Evolutionary conservation across 2,113 vertebrate genomes (phyloP), one percentile per base, ranked within the genome.

Genomic region (Odocoileus hemionus): DNA sequence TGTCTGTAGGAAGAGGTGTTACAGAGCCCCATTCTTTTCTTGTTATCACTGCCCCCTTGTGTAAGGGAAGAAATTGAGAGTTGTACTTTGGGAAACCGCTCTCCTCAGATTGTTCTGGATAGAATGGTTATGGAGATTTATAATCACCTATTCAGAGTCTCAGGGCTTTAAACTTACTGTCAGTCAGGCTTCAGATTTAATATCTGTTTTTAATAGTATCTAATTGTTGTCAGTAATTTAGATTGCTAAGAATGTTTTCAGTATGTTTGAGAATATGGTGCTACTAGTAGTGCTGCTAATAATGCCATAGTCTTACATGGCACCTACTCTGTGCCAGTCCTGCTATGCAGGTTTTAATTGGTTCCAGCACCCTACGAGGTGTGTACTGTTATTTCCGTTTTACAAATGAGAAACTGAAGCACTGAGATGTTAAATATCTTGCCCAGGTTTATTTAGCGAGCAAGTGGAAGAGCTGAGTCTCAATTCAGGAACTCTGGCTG

Each of bases 1-100:
- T 97, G 96, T 98, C 97, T 97, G 97, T 93, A 96, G 88, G 86
- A 98, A 97, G 97, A 98, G 97, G 97, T 97, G 97, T 96, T 96
- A 79, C 97, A 93, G 88, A 97, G 82, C 39, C 78, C 76, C 43
- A 60, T 95, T 98, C 96, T 98, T 97, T 96, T 95, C 98, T 98
- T 98, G 97, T 96, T 98, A 96, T 98, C 97, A 98, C 98, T 98
- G 98, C 98, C 98, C 98, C 97, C 98, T 98, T 96, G 98, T 98
- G 98, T 98, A 97, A 98, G 97, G 97, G 98, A 98, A 97, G 95
- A 98, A 98, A 97, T 96, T 94, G 97, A 95, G 97, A 96, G 70
- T 85, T 97, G 94, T 61, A 94, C 90, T 97, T 89, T 5, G 83
- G 88, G 43, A 61, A 96, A 88, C 82, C 1, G 28, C n/a, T 86